Evolutionary conservation across 1,140 invertebrate genomes (phyloP).

Genomic region (Physella acuta): DNA sequence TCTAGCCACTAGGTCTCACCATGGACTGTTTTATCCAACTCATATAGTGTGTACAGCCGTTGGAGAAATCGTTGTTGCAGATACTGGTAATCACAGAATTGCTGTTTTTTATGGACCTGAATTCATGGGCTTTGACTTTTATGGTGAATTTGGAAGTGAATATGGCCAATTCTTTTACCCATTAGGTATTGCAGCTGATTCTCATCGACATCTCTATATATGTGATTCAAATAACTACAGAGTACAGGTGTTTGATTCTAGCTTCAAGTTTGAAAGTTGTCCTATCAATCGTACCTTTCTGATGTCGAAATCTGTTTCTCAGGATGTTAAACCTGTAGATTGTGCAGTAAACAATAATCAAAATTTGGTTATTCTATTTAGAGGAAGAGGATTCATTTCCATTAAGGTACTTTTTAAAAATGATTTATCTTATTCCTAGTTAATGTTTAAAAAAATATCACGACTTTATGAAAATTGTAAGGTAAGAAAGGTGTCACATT

Average conservation of each 20-base stretch:
- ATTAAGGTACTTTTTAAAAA: conserved; percentile 12
- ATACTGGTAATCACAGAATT: conserved; percentile 21
- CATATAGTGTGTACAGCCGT: neutral
- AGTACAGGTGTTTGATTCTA: conserved; percentile 15
- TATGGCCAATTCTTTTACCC: conserved; percentile 18
- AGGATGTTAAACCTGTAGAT: conserved; percentile 23
- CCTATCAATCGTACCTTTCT: conserved; percentile 3
- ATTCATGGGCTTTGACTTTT: conserved; percentile 12
- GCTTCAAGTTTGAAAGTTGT: conserved; percentile 10
- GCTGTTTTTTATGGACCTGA: conserved; percentile 14
- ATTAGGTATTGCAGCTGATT: conserved; percentile 6
- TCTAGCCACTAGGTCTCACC: conserved; percentile 3
- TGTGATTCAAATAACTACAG: conserved; percentile 20
- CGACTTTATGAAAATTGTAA: too few species aligned
- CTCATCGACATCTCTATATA: neutral
- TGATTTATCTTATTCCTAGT: too few species aligned
- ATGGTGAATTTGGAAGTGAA: conserved; percentile 12
- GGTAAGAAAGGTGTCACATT: too few species aligned
- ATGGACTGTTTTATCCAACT: conserved; percentile 18
- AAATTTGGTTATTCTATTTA: conserved; percentile 4
- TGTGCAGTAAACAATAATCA: conserved; percentile 17
- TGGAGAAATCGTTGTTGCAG: conserved; percentile 8
- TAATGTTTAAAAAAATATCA: too few species aligned
- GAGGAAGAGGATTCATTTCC: conserved; percentile 12
- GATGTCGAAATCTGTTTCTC: conserved; percentile 4